These are phyloP conservation scores for Hozukius guyotensis DNA, from an alignment of 2,797 vertebrate species.

Conservation along the genomic window DNA sequence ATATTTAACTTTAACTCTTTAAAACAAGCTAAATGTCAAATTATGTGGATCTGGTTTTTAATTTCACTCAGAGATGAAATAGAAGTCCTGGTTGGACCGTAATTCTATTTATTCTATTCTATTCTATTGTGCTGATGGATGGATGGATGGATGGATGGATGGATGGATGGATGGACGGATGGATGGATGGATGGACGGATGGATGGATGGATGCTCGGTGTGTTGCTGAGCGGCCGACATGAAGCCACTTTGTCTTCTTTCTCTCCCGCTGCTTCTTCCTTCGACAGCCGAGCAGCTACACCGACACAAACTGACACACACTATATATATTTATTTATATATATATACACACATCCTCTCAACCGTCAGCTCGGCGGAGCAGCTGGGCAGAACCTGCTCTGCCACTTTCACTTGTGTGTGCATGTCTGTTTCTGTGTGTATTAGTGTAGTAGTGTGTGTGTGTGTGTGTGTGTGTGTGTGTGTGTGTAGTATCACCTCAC, in stretches of 20 bases:
- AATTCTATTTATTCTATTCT: neutral
- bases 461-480: constrained; percentile 31
- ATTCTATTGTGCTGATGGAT: neutral
- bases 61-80: neutral
- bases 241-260: constrained; percentile 44
- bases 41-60: neutral
- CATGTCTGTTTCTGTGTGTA: constrained; percentile 7
- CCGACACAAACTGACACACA: neutral
- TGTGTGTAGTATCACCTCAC: constrained; percentile 51
- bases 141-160: fast-evolving
- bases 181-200: too few relatives aligned
- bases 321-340: neutral
- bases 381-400: constrained; percentile 44
- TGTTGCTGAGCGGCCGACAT: constrained; percentile 19
- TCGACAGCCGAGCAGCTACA: constrained; percentile 4
- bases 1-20: neutral
- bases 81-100: neutral
- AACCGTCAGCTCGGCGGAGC: constrained; percentile 21
- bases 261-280: constrained; percentile 20
- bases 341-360: constrained; percentile 17
- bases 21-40: neutral
- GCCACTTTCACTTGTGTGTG: constrained; percentile 39
- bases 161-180: fast-evolving
- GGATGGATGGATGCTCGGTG: neutral
- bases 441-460: neutral